These are phyloP conservation scores for Poecilia wingei DNA, from an alignment of 2,797 vertebrate genomes.

Conservation along the genomic window DNA sequence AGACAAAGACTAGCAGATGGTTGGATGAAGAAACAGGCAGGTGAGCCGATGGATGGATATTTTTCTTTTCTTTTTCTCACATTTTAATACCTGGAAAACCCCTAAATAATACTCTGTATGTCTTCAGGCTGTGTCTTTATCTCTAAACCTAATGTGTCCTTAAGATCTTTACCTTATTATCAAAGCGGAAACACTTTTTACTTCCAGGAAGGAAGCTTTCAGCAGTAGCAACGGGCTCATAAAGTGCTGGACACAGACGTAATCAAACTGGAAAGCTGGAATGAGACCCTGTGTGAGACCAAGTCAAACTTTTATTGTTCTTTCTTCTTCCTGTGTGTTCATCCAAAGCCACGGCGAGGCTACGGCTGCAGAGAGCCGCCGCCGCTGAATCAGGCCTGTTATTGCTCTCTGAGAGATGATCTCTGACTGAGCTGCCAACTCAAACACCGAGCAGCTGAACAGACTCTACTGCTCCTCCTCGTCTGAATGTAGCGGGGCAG, in stretches of 20 bases:
- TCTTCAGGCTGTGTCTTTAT: not conserved
- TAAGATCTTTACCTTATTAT: not conserved
- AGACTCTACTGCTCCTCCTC: slow-evolving; percentile 24
- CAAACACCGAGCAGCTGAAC: slow-evolving; percentile 59
- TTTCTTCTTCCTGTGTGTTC: not conserved
- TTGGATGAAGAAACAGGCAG: not conserved
- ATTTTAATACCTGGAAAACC: not conserved
- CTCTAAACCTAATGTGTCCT: not conserved
- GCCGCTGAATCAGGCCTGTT: slow-evolving; percentile 31
- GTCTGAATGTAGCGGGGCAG: not conserved
- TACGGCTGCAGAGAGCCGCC: slow-evolving; percentile 17
- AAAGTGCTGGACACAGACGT: not conserved
- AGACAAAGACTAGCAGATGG: not conserved
- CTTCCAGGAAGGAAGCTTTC: not conserved
- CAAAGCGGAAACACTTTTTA: not conserved
- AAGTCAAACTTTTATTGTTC: not conserved
- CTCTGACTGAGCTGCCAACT: slow-evolving; percentile 42
- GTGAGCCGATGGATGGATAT: not conserved
- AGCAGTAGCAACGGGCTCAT: not conserved
- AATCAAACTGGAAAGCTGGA: not conserved
- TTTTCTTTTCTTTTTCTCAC: not conserved
- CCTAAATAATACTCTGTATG: not conserved
- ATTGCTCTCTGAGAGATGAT: slow-evolving; percentile 32
- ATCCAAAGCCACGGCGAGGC: slow-evolving; percentile 6
- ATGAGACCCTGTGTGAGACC: not conserved